These are phyloP conservation scores for Alethe castanea DNA, from an alignment of 2,113 vertebrate species.

Conservation along the genomic window DNA sequence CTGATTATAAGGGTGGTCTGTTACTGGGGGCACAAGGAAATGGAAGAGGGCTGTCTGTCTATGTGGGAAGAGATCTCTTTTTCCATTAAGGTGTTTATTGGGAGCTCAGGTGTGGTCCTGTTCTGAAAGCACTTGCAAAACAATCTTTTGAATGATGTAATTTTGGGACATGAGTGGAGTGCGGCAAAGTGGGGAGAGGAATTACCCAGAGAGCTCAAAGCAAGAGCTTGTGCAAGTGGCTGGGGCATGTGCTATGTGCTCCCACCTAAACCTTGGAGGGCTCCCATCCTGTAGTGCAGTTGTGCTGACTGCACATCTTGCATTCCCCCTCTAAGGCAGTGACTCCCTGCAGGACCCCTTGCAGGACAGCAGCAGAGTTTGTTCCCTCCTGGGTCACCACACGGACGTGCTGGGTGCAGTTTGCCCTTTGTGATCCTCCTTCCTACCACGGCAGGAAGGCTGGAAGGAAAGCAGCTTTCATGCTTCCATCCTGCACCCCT, in stretches of 20 bases:
- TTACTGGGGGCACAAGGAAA: not conserved
- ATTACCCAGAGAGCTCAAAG: not conserved
- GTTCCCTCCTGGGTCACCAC: not conserved
- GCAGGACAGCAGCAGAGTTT: not conserved
- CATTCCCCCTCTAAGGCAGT: not conserved
- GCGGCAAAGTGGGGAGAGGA: not conserved
- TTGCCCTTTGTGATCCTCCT: not conserved
- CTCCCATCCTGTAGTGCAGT: not conserved
- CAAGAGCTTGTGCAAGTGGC: not conserved
- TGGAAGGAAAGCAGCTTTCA: not conserved
- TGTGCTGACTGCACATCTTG: fast-evolving
- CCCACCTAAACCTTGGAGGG: not conserved
- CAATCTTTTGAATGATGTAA: not conserved
- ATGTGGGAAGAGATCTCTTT: not conserved
- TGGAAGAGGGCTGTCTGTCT: not conserved
- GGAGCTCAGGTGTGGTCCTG: not conserved
- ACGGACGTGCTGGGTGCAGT: not conserved
- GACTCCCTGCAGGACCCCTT: not conserved
- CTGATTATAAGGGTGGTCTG: not conserved
- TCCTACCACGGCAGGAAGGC: not conserved
- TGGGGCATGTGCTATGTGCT: not conserved
- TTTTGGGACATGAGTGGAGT: not conserved
- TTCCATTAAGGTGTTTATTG: not conserved
- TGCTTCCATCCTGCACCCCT: not conserved
- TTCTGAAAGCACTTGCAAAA: not conserved